Evolutionary conservation across 2,113 vertebrate species (phyloP).

Genomic region (Patagioenas fasciata): DNA sequence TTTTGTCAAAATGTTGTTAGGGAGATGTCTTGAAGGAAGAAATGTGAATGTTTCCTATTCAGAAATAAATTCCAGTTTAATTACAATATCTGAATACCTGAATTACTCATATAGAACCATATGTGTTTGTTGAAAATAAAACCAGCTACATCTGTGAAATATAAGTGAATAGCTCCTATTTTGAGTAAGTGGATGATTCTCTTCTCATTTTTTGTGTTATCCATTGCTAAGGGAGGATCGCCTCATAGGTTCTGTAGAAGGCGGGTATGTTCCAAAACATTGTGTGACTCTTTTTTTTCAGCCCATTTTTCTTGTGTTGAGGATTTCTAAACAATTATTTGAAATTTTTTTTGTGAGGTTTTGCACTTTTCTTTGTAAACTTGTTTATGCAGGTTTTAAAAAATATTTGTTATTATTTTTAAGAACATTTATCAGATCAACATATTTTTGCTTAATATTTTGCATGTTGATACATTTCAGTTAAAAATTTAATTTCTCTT

Average conservation of each 20-base stretch:
- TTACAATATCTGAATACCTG: background rate
- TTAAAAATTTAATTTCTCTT: conserved; percentile 35
- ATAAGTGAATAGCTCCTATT: background rate
- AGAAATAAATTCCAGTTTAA: background rate
- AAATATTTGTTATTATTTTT: background rate
- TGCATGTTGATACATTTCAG: conserved; percentile 62
- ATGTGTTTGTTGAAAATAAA: background rate
- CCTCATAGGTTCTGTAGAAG: conserved; percentile 80
- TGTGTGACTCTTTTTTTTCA: background rate
- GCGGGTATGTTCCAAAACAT: conserved; percentile 73
- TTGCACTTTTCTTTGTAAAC: conserved; percentile 18
- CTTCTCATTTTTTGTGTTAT: conserved; percentile 64
- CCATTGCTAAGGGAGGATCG: conserved; percentile 77
- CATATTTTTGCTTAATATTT: background rate
- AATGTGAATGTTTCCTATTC: background rate
- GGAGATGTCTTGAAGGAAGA: background rate
- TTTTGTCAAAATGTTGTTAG: background rate
- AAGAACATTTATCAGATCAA: background rate
- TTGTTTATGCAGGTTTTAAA: background rate
- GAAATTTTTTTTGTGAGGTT: background rate
- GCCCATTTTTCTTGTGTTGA: conserved; percentile 31
- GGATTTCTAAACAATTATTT: conserved; percentile 27
- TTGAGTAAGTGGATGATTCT: conserved; percentile 71
- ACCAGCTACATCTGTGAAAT: background rate
- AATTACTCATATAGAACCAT: background rate